Evolutionary conservation across 2,797 vertebrate genomes (phyloP).

Genomic region (Rallus crepitans): DNA sequence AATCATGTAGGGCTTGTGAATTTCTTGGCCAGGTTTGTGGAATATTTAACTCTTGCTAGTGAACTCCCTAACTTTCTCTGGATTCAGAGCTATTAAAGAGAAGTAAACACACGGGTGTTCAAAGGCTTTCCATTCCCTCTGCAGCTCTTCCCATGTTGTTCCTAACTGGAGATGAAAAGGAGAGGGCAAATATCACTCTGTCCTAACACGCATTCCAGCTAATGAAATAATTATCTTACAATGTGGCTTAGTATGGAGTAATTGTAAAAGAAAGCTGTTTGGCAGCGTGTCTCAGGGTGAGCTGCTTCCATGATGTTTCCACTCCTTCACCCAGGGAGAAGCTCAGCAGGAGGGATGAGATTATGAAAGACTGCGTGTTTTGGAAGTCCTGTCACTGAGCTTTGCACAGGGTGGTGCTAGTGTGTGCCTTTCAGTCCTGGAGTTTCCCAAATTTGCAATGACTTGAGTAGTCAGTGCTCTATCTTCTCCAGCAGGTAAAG

Average conservation of each 20-base stretch:
- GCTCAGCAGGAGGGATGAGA: not conserved
- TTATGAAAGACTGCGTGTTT: constrained; percentile 35
- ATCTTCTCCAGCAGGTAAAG: not conserved
- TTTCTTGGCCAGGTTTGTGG: not conserved
- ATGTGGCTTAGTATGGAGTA: constrained; percentile 31
- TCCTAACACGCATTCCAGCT: constrained; percentile 18
- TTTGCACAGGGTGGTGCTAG: constrained; percentile 19
- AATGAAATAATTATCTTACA: constrained; percentile 66
- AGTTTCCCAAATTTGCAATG: not conserved
- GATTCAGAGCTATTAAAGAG: constrained; percentile 2
- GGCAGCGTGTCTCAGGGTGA: not conserved
- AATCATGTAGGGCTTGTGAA: not conserved
- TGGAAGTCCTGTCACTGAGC: not conserved
- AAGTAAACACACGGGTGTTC: constrained; percentile 40
- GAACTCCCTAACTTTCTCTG: constrained; percentile 35
- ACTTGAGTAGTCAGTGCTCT: not conserved
- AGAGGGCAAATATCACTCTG: constrained; percentile 42
- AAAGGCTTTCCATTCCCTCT: constrained; percentile 49
- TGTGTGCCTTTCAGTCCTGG: not conserved
- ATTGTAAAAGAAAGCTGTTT: constrained; percentile 57
- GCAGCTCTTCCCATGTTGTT: constrained; percentile 25
- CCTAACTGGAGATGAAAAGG: constrained; percentile 56
- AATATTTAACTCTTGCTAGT: not conserved
- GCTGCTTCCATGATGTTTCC: constrained; percentile 4
- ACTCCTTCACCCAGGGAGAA: constrained; percentile 15